phyloP scores from a whole-genome alignment of 2,888 invertebrate species.

The Drosophila paucipuncta region DNA sequence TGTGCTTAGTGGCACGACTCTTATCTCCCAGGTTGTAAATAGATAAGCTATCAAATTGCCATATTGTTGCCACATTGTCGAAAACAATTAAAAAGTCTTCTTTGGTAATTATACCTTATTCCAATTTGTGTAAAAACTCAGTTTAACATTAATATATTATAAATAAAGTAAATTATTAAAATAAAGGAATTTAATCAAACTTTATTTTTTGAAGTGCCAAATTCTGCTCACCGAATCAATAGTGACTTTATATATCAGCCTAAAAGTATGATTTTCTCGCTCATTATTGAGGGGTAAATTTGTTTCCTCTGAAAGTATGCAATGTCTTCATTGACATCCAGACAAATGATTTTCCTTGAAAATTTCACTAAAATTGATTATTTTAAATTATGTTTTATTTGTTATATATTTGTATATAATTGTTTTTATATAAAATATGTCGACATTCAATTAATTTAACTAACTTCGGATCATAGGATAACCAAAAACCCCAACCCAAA shows the following conservation, averaged over 20 bases:
- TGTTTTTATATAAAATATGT: constrained; percentile 77
- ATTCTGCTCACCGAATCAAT: neutral
- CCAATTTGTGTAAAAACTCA: neutral
- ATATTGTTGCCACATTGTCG: constrained; percentile 21
- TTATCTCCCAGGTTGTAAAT: constrained; percentile 26
- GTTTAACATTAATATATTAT: neutral
- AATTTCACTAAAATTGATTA: neutral
- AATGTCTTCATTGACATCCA: neutral
- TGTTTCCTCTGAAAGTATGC: neutral
- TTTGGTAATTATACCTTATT: neutral
- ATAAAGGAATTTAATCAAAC: neutral
- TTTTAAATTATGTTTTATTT: constrained; percentile 31
- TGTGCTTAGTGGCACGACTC: neutral
- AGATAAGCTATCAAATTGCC: constrained; percentile 44
- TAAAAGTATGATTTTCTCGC: neutral
- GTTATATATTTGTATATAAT: constrained; percentile 46
- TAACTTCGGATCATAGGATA: constrained; percentile 23
- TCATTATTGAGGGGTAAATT: neutral
- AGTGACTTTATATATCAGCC: neutral
- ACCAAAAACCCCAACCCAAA: constrained; percentile 20
- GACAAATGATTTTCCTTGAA: too few relatives aligned
- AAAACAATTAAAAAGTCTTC: neutral
- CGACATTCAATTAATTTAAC: constrained; percentile 62
- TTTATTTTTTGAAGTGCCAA: neutral
- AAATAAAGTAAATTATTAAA: neutral